Evolutionary conservation across 2,113 vertebrate genomes (phyloP).

Genomic region (Actinemys pallida): DNA sequence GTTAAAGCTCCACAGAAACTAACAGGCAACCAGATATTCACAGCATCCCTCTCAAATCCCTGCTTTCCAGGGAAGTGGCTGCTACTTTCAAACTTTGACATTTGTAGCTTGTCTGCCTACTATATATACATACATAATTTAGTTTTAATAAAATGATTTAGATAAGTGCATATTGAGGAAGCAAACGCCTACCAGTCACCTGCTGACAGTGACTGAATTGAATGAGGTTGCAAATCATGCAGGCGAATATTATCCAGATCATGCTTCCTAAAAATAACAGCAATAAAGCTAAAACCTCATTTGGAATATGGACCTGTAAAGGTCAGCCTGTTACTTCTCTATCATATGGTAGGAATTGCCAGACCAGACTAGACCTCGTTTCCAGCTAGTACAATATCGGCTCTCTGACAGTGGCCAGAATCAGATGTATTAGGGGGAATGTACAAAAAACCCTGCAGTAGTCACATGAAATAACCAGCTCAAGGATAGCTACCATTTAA

Average conservation of each 20-base stretch:
- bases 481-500: background rate
- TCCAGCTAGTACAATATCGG: background rate
- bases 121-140: background rate
- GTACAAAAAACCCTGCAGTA: background rate
- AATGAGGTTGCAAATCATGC: background rate
- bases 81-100: background rate
- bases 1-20: fast-evolving
- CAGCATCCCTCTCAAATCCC: background rate
- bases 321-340: fast-evolving
- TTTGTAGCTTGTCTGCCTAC: background rate
- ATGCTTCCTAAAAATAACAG: background rate
- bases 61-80: background rate
- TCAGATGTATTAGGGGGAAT: background rate
- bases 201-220: background rate
- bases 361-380: too few relatives aligned
- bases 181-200: fast-evolving
- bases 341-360: background rate
- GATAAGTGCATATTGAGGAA: fast-evolving
- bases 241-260: background rate
- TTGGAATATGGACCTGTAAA: fast-evolving
- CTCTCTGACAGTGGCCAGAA: background rate
- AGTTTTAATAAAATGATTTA: background rate
- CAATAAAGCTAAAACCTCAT: background rate
- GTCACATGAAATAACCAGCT: background rate
- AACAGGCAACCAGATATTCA: background rate